Evolutionary conservation across 1,140 invertebrate species (phyloP).

Genomic region (Tetragnatha versicolor): DNA sequence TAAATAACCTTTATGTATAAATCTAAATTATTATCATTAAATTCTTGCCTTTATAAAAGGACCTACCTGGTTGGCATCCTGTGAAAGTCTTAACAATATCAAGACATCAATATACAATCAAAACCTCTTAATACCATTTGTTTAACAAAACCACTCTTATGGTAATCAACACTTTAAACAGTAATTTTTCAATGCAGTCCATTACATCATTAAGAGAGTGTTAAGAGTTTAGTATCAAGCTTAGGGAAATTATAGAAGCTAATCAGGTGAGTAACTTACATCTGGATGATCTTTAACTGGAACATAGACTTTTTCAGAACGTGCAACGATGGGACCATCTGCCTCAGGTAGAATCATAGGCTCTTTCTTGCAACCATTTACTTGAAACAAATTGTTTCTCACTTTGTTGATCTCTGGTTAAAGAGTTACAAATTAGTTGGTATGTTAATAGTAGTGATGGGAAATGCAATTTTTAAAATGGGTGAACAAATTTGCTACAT

Average conservation of each 20-base stretch:
- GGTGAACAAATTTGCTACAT: neutral
- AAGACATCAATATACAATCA: no score
- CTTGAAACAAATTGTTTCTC: constrained; percentile 95
- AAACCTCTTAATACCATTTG: no score
- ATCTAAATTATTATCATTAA: no score
- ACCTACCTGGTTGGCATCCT: no score
- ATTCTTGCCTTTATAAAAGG: no score
- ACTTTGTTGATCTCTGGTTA: constrained; percentile 96
- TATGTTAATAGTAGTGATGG: constrained; percentile 23
- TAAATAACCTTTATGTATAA: no score
- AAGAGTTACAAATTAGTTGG: constrained; percentile 50
- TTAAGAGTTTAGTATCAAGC: neutral
- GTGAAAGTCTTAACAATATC: no score
- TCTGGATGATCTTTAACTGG: constrained; percentile 99
- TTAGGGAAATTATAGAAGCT: constrained; percentile 30
- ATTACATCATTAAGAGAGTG: no score
- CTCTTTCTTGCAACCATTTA: constrained; percentile 94
- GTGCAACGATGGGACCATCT: constrained; percentile 86
- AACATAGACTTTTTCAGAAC: constrained; percentile 99
- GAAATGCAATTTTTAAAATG: constrained; percentile 33
- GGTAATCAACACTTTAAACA: no score
- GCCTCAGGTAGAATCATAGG: constrained; percentile 91
- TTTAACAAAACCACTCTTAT: no score
- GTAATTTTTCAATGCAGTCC: no score
- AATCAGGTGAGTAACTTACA: constrained; percentile 74